These are phyloP conservation scores for Poeciliopsis turrubarensis DNA, from an alignment of 2,113 vertebrate genomes.

Conservation along the genomic window DNA sequence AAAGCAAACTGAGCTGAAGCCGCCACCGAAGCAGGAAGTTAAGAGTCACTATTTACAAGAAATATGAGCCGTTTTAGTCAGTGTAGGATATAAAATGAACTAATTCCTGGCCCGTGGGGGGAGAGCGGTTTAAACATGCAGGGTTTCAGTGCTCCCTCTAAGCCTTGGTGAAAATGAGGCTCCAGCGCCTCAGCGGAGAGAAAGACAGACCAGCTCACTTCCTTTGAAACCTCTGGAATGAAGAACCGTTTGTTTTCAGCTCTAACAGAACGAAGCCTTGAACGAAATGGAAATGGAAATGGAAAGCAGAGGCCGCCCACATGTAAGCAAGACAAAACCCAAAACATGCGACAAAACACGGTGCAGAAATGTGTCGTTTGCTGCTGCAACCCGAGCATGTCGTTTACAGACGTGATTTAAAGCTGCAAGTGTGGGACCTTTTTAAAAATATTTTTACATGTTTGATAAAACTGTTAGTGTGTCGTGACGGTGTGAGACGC, in stretches of 20 bases:
- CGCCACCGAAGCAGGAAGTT: slow-evolving; percentile 36
- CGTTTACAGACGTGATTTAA: background rate
- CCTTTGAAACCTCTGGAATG: background rate
- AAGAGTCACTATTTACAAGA: slow-evolving; percentile 66
- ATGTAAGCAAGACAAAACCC: too few relatives aligned
- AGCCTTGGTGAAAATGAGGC: slow-evolving; percentile 63
- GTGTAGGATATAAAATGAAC: slow-evolving; percentile 7
- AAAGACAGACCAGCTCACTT: slow-evolving; percentile 45
- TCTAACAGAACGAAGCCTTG: too few relatives aligned
- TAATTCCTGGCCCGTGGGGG: slow-evolving; percentile 26
- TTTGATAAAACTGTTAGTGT: too few relatives aligned
- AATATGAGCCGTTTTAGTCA: slow-evolving; percentile 17
- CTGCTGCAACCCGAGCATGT: too few relatives aligned
- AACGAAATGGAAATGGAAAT: too few relatives aligned
- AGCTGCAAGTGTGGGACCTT: background rate
- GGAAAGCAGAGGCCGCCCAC: too few relatives aligned
- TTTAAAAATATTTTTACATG: too few relatives aligned
- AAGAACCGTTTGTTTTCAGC: background rate
- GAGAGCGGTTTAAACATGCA: slow-evolving; percentile 61
- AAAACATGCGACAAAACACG: too few relatives aligned
- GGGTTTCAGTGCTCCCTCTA: slow-evolving; percentile 80
- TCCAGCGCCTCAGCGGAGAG: slow-evolving; percentile 33
- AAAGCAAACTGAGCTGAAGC: slow-evolving; percentile 21
- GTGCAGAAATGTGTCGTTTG: too few relatives aligned
- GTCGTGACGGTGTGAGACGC: too few relatives aligned